These are phyloP conservation scores for Cheirogaleus medius DNA, from an alignment of 2,113 vertebrate genomes.

Conservation along the genomic window DNA sequence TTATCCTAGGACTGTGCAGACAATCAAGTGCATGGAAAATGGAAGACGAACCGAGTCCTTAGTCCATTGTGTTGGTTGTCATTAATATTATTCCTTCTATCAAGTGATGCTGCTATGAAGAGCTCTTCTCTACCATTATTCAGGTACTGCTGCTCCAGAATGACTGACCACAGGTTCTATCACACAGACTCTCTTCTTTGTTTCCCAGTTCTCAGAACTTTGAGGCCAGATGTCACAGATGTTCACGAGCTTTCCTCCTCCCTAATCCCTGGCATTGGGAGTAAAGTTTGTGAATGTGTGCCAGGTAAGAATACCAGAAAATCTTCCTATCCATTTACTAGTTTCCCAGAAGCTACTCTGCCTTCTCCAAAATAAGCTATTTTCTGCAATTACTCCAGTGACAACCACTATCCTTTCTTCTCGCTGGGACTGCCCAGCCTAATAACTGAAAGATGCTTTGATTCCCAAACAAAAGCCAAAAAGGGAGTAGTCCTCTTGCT, in stretches of 20 bases:
- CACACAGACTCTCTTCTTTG: neutral
- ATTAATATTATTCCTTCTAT: neutral
- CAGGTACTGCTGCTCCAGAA: neutral
- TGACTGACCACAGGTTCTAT: neutral
- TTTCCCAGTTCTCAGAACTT: neutral
- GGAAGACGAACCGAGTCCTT: neutral
- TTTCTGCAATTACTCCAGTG: neutral
- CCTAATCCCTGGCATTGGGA: neutral
- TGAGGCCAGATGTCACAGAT: neutral
- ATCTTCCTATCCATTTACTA: neutral
- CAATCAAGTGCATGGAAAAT: neutral
- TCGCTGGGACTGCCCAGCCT: neutral
- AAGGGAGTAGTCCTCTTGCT: neutral
- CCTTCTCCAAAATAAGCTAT: neutral
- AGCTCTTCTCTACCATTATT: neutral
- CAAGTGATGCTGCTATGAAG: neutral
- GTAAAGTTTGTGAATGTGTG: neutral
- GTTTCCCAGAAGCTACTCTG: neutral
- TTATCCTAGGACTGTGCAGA: neutral
- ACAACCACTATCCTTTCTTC: neutral
- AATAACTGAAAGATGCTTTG: neutral
- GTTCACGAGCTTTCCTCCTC: neutral
- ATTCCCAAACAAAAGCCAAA: neutral
- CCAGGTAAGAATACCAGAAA: neutral
- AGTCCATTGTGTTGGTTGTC: neutral